These are phyloP conservation scores for Neodiprion pinetum DNA, from an alignment of 1,140 invertebrate genomes.

Conservation along the genomic window DNA sequence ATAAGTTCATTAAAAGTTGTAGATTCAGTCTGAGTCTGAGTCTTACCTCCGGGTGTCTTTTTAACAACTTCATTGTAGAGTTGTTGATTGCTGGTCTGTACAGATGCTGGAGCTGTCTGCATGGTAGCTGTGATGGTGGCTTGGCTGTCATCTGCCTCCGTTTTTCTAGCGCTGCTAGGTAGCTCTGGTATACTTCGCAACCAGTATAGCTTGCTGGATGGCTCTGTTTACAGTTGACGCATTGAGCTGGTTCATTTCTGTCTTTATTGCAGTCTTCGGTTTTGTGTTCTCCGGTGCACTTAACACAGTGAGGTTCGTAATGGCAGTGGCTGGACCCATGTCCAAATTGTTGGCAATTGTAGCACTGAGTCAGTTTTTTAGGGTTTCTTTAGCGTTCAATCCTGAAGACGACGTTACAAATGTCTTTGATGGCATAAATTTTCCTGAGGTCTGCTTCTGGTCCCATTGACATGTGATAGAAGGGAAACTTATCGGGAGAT, in stretches of 20 bases:
- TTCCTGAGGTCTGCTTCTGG: neutral
- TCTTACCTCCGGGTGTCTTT: neutral
- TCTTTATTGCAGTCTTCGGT: conserved; percentile 14
- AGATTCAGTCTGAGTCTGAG: neutral
- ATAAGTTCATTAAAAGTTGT: neutral
- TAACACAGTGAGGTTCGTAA: conserved; percentile 26
- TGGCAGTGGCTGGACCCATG: conserved; percentile 27
- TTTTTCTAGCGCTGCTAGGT: neutral
- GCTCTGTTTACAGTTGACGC: conserved; percentile 26
- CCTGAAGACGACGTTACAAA: conserved; percentile 14
- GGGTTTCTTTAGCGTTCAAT: conserved; percentile 27
- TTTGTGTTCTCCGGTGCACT: conserved; percentile 22
- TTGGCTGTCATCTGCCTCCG: neutral
- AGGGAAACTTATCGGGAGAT: no score
- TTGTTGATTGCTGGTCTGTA: neutral
- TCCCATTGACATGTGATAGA: no score
- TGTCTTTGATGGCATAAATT: conserved; percentile 20
- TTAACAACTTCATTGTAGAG: no score
- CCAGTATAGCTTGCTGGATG: conserved; percentile 27
- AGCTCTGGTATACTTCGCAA: conserved; percentile 7
- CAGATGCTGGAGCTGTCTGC: neutral
- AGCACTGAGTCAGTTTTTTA: conserved; percentile 29
- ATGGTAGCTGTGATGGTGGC: neutral
- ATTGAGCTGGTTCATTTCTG: conserved; percentile 14
- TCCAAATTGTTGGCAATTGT: conserved; percentile 27